Evolutionary conservation across 2,888 invertebrate species (phyloP).

Genomic region (Paralinhomoeus sp.): DNA sequence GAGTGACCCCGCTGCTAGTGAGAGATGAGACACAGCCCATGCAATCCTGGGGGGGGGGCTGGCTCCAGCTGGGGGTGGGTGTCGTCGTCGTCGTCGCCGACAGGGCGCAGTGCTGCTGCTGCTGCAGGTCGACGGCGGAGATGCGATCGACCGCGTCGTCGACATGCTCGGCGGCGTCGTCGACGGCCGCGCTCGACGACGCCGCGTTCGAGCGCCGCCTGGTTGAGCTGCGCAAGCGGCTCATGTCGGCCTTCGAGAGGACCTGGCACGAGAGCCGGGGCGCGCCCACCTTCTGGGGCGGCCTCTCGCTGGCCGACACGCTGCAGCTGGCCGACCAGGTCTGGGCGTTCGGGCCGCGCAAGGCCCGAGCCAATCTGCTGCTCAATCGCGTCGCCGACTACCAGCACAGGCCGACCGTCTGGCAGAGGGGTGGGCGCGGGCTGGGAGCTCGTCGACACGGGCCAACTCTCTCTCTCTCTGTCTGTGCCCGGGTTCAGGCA

Average conservation of each 20-base stretch:
- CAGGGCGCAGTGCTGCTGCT: too few species aligned
- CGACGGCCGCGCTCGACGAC: too few species aligned
- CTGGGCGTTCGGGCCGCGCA: conserved; percentile 75
- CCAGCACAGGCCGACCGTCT: conserved; percentile 17
- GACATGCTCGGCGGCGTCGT: too few species aligned
- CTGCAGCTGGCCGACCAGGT: conserved; percentile 31
- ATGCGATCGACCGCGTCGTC: too few species aligned
- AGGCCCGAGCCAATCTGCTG: conserved; percentile 66
- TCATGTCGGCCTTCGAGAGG: not conserved
- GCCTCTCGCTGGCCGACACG: not conserved
- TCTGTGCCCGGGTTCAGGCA: too few species aligned
- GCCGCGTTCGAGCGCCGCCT: not conserved
- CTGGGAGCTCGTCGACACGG: too few species aligned
- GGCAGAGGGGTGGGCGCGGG: conserved; percentile 1
- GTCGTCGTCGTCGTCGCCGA: too few species aligned
- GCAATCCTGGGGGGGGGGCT: too few species aligned
- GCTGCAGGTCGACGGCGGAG: too few species aligned
- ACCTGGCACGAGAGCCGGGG: not conserved
- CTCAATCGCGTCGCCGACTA: conserved; percentile 54
- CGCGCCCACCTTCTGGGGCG: not conserved
- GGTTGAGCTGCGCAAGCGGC: not conserved
- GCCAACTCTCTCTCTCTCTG: too few species aligned
- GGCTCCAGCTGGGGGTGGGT: too few species aligned
- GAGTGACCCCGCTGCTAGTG: not conserved
- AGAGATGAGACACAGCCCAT: too few species aligned